Percentiles rank a stretch among this genome's conserved stretches.
These are phyloP conservation scores for Alosa sapidissima DNA, from an alignment of 2,797 vertebrate genomes.

Conservation along the genomic window DNA sequence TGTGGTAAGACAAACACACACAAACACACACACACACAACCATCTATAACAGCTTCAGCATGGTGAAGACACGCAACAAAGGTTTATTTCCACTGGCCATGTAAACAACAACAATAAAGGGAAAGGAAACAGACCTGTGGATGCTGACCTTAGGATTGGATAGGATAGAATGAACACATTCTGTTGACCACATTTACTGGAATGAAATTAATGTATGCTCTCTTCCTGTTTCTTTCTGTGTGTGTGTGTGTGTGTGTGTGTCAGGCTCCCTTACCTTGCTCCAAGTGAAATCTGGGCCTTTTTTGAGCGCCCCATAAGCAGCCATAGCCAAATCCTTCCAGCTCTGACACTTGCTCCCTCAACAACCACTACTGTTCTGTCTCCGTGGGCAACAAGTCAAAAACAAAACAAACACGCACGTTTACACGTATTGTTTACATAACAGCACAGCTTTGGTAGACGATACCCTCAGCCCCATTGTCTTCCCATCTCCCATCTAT, in stretches of 20 bases:
- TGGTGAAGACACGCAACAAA: neutral
- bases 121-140: neutral
- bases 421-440: slow-evolving; percentile 82
- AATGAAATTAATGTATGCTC: neutral
- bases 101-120: too few species aligned
- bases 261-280: slow-evolving; percentile 67
- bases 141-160: neutral
- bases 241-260: neutral
- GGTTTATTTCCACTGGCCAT: too few species aligned
- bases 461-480: slow-evolving; percentile 68
- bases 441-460: slow-evolving; percentile 72
- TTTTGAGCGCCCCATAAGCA: slow-evolving; percentile 63
- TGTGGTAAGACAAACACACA: neutral
- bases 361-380: slow-evolving; percentile 70
- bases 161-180: neutral
- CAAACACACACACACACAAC: slow-evolving; percentile 1
- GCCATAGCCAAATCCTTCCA: slow-evolving; percentile 78
- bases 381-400: slow-evolving; percentile 73
- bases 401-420: slow-evolving; percentile 45
- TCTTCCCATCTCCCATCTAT: slow-evolving; percentile 72
- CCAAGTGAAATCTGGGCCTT: slow-evolving; percentile 68
- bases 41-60: too few species aligned
- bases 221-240: neutral
- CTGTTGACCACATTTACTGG: neutral
- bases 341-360: slow-evolving; percentile 44